Evolutionary conservation across 2,113 vertebrate species (phyloP).

Genomic region (Arothron firmamentum): DNA sequence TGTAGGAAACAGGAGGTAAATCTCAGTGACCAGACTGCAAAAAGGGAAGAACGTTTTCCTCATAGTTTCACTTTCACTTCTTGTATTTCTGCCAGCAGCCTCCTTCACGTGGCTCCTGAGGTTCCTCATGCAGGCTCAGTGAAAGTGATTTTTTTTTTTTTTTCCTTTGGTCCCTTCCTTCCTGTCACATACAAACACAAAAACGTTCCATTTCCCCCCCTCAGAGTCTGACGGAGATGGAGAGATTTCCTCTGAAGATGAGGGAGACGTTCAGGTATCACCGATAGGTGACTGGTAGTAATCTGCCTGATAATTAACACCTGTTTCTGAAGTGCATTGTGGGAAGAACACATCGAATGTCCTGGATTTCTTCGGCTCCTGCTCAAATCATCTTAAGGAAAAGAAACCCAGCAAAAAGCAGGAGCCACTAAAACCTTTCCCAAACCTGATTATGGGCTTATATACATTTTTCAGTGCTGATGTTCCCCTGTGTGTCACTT

Average conservation of each 20-base stretch:
- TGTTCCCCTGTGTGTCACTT: not conserved
- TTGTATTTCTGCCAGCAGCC: not conserved
- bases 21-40: not conserved
- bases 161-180: not conserved
- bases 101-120: not conserved
- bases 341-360: too few relatives aligned
- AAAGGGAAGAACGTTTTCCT: not conserved
- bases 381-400: too few relatives aligned
- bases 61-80: conserved; percentile 41
- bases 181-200: conserved; percentile 3
- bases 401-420: too few relatives aligned
- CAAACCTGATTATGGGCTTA: too few relatives aligned
- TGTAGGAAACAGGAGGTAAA: not conserved
- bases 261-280: conserved; percentile 67
- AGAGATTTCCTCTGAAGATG: conserved; percentile 61
- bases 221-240: conserved; percentile 61
- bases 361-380: too few relatives aligned
- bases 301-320: conserved; percentile 3
- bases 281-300: not conserved
- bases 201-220: not conserved
- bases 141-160: conserved; percentile 1
- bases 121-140: conserved; percentile 27
- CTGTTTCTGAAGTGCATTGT: conserved; percentile 7
- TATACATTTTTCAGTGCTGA: too few relatives aligned
- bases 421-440: too few relatives aligned